Evolutionary conservation across 2,888 invertebrate species (phyloP), one percentile per base, ranked within the genome.

Genomic region (Lobophora halterata): DNA sequence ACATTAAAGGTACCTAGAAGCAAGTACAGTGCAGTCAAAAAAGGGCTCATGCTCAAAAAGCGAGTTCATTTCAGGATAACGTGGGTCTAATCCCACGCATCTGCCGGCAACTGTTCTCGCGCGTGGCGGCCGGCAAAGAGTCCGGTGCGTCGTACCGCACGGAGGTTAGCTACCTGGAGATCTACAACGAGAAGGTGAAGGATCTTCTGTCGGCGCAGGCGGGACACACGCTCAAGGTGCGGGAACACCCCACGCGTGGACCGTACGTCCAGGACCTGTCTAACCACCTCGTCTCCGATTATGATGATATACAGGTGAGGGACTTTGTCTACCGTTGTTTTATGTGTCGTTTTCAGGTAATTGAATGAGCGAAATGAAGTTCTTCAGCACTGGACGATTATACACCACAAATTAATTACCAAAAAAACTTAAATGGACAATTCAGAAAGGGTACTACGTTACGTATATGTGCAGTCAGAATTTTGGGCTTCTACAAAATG

Each of bases 201-300:
- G 93, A 93, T 70, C 79, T 93, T 45, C 78, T 93, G 34, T 88
- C 91, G 5, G 79, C 73, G 21, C 88, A 79, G 71, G 90, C 88
- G 24, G 92, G 88, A 0, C 93, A 94, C 75, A 92, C 92, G 1
- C 85, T 95, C 3, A 88, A 92, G 61, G 94, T 95, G 20, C 80
- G 95, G 9, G 95, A 95, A 68, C 95, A 95, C 75, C 93, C 95
- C 0, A 92, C 91, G 51, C 81, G 91, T 31, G 95, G 95, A 2
- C 95, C 95, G 0, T 95, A 95, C 55, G 97, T 97, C 3, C 95
- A 97, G 81, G 95, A 94, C 59, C 77, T 96, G 52, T 95, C 95
- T 0, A 94, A 92, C 58, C 95, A 95, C 79, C 87, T 95, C 25
- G 96, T 96, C 6, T 93, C 93, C 1, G 95, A 96, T 73, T 96